phyloP scores from a whole-genome alignment of 1,140 invertebrate species.

The Ooceraea biroi region DNA sequence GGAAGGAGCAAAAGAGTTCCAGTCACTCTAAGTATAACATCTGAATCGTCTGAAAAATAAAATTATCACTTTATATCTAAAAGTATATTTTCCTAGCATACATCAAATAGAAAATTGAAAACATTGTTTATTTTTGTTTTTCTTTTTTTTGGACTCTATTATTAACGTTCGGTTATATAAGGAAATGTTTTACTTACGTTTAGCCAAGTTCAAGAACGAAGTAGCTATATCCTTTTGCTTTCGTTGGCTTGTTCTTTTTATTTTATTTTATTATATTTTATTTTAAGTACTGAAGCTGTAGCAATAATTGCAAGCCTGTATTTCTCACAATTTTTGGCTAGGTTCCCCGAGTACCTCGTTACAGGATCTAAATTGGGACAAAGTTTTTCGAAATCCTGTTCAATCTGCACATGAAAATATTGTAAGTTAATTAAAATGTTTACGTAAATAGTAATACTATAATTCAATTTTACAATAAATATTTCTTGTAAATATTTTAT shows the following conservation, averaged over 20 bases:
- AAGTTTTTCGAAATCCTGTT: conserved; percentile 9
- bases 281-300: neutral
- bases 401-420: conserved; percentile 11
- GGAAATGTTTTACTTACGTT: conserved; percentile 23
- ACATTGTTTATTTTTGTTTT: too few species aligned
- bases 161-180: neutral
- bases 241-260: neutral
- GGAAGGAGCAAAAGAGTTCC: neutral
- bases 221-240: neutral
- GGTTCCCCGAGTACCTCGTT: neutral
- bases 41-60: conserved; percentile 9
- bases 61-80: neutral
- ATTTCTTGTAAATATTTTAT: neutral
- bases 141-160: too few species aligned
- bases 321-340: neutral
- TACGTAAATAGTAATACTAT: neutral
- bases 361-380: neutral
- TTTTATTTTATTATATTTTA: too few species aligned
- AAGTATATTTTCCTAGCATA: neutral
- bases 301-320: neutral
- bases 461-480: neutral
- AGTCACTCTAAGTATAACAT: conserved; percentile 1
- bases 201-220: neutral
- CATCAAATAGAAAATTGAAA: neutral
- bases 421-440: neutral